Evolutionary conservation across 1,140 invertebrate genomes (phyloP).

Genomic region (Drosophila kanapiae): DNA sequence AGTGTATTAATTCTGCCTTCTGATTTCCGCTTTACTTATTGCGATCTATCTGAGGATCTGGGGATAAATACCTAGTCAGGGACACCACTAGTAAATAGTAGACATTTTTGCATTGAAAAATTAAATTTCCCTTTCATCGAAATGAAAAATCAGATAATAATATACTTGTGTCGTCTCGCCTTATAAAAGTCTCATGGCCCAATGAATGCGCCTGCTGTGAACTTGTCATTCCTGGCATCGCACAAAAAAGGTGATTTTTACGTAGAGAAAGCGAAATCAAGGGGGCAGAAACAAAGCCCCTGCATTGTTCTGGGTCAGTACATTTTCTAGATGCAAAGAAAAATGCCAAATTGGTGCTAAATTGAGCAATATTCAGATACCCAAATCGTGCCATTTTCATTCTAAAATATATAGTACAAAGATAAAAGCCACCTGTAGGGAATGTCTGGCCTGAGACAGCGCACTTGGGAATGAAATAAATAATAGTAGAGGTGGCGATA

Average conservation of each 20-base stretch:
- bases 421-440: slow-evolving; percentile 19
- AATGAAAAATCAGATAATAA: slow-evolving; percentile 23
- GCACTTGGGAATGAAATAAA: slow-evolving; percentile 13
- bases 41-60: not conserved
- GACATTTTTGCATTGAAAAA: slow-evolving; percentile 21
- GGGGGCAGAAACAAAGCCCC: slow-evolving; percentile 5
- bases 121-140: slow-evolving; percentile 65
- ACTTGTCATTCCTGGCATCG: slow-evolving; percentile 60
- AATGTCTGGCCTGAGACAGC: slow-evolving; percentile 13
- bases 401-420: slow-evolving; percentile 1
- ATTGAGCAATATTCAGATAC: slow-evolving; percentile 25
- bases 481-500: not conserved
- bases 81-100: not conserved
- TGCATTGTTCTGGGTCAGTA: slow-evolving; percentile 40
- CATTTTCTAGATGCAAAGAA: slow-evolving; percentile 2
- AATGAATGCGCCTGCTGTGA: slow-evolving; percentile 39
- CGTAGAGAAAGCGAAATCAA: slow-evolving; percentile 38
- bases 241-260: slow-evolving; percentile 19
- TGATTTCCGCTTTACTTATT: slow-evolving; percentile 19
- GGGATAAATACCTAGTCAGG: slow-evolving; percentile 14
- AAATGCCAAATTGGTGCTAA: slow-evolving; percentile 22
- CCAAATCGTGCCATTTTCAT: not conserved
- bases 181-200: slow-evolving; percentile 50
- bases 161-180: slow-evolving; percentile 9
- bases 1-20: too few relatives aligned